Evolutionary conservation across 1,140 invertebrate species (phyloP).

Genomic region (Temnothorax curvispinosus): DNA sequence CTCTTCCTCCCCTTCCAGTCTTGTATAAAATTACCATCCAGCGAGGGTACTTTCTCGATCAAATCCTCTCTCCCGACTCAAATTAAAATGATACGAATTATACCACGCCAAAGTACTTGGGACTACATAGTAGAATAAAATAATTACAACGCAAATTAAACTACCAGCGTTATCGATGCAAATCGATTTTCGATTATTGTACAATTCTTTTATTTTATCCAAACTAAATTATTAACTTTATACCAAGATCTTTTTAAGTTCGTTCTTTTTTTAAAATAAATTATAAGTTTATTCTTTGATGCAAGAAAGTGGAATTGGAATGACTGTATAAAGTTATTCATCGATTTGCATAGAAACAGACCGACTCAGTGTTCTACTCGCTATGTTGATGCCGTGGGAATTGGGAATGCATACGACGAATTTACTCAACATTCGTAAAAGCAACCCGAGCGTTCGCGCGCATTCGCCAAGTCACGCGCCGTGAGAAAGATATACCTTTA

Average conservation of each 20-base stretch:
- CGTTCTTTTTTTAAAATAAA: neutral
- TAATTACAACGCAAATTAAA: neutral
- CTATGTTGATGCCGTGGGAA: slow-evolving; percentile 5
- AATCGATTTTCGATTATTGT: neutral
- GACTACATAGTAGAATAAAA: neutral
- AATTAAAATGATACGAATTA: neutral
- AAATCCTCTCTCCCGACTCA: neutral
- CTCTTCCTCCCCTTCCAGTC: neutral
- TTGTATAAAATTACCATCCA: slow-evolving; percentile 30
- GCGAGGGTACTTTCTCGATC: neutral
- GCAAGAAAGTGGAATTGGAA: neutral
- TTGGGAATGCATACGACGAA: slow-evolving; percentile 21
- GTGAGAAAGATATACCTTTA: neutral
- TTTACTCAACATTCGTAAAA: slow-evolving; percentile 1
- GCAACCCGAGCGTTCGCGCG: neutral
- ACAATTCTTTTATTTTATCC: neutral
- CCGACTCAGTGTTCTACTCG: neutral
- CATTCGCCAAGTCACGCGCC: neutral
- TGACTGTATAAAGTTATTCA: slow-evolving; percentile 1
- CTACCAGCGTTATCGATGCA: too few relatives aligned
- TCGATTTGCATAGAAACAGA: slow-evolving; percentile 5
- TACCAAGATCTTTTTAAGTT: neutral
- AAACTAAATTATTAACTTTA: neutral
- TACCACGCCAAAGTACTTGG: too few relatives aligned
- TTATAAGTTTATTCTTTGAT: neutral